Base-by-base conservation (phyloP, 2,797 vertebrate genomes). In the Tokudaia muenninki region DNA sequence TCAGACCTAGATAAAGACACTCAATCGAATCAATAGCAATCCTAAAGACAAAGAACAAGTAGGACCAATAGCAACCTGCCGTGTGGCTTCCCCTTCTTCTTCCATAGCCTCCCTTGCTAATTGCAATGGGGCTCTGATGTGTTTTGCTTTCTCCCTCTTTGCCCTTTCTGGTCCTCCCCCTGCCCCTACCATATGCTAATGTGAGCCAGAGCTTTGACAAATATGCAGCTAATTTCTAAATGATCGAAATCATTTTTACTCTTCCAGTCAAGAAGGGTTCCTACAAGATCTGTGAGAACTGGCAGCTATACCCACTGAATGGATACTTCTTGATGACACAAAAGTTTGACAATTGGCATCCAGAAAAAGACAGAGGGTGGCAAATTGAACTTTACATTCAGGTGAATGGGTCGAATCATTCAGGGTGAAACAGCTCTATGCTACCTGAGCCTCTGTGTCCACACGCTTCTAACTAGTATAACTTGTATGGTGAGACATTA, bases 211-310 rank as follows among this genome's bases (percentile, higher is more conserved):
- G 82, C 41, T 96, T 78, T 91, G 92, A 96, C 83, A 92, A 94
- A 57, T 88, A 24, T 44, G 47, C 34, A 87, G 84, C 92, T 97
- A 94, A 95, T 97, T 97, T 94, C 47, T 96, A 96, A 98, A 92
- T 89, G 81, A 95, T 3, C 92, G 94, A 95, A 93, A 80, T 92
- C 41, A 90, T 79, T 94, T 94, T 90, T 92, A 94, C 90, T 90
- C 92, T 97, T 95, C 67, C 37, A 86, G 72, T 92, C 94, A 92
- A 96, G 59, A 50, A 86, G 72, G 52, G 14, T 78, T 96, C 79
- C 52, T 77, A 41, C 6, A 90, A 83, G 57, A 94, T 5, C 34
- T 84, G 57, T 57, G 87, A 78, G 78, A 90, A 90, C 72, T 96
- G 63, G 63, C 89, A 95, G 92, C 1, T 3, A 50, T 86, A 63